Base-by-base conservation (phyloP, 2,888 invertebrate species). In the Silvanus unidentatus region DNA sequence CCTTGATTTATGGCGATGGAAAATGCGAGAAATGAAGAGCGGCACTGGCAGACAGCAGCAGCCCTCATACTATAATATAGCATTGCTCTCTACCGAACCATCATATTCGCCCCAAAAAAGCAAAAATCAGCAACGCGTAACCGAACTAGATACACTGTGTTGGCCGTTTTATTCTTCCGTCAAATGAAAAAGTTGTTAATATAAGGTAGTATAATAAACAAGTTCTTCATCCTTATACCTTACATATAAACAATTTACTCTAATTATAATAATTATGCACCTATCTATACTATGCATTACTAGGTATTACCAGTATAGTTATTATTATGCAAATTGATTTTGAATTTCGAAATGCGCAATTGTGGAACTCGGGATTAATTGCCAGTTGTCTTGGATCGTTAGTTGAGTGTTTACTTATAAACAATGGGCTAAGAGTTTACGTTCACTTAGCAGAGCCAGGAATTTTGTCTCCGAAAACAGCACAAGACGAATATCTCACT, bases 11-110 rank as follows among this genome's bases (percentile, higher is more conserved):
- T 71, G 70, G 72, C 70, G 69, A 71, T 72, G 71, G 72, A 72
- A 72, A 73, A 73, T 72, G 73, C 71, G 72, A 73, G 73, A 73
- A 72, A 73, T 73, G 73, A 73, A 73, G 73, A 73, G 71, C 70
- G 66, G 70, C 70, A 69, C 67, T 65, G 66, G 67, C 67, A 68
- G 68, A 68, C 68, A 64, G 66, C 32, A 22, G 22, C 22, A 22
- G 22, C 22, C 22, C 11, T n/a, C 13, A 32, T 32, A 32, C 34
- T 32, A 32, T 32, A 32, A 32, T 12, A 32, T 32, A 32, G 34
- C 34, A 12, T 32, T 32, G 3, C 8, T 3, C 22, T 22, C 22
- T 22, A 52, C 49, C 55, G 52, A 55, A 59, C 56, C 54, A 50
- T 54, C 56, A 58, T 54, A 55, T 55, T 50, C 52, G 49, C 37